Conservation (phyloP, 1,140 invertebrate genomes). For the Thrips palmi region DNA sequence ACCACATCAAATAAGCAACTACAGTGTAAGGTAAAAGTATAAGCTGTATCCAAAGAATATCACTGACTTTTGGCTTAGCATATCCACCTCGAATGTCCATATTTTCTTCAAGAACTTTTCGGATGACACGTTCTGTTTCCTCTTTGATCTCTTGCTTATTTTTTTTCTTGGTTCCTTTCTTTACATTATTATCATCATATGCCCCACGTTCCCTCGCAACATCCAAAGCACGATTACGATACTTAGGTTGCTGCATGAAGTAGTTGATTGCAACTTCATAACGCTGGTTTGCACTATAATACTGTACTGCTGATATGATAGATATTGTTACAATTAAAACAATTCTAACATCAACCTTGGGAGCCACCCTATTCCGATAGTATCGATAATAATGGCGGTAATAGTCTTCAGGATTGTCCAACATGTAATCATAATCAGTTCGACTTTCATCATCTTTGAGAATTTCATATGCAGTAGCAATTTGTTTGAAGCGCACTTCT, state of each 20-base stretch:
- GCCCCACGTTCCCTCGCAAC: conserved; percentile 58
- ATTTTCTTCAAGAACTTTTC: conserved; percentile 68
- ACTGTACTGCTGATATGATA: conserved; percentile 69
- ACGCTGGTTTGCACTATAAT: conserved; percentile 52
- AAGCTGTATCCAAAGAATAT: conserved; percentile 69
- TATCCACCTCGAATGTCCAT: conserved; percentile 81
- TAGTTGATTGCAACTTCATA: conserved; percentile 73
- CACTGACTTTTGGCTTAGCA: conserved; percentile 52
- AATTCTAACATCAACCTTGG: conserved; percentile 76
- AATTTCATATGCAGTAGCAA: too few relatives aligned
- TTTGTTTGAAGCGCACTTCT: too few relatives aligned
- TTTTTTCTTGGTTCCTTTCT: conserved; percentile 30
- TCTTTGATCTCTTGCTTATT: conserved; percentile 59
- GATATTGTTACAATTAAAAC: conserved; percentile 69
- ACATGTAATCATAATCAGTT: conserved; percentile 83
- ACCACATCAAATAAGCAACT: conserved; percentile 48
- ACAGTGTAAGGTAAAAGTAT: conserved; percentile 57
- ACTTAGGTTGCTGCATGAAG: conserved; percentile 72
- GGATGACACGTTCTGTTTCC: conserved; percentile 51
- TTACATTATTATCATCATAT: conserved; percentile 30
- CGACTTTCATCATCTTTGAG: conserved; percentile 75
- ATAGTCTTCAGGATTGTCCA: conserved; percentile 81
- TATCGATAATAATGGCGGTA: conserved; percentile 83
- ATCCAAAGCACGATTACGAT: conserved; percentile 61
- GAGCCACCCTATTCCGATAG: conserved; percentile 62